Base-by-base conservation (phyloP, 2,888 invertebrate species). In the Leptura quadrifasciata region DNA sequence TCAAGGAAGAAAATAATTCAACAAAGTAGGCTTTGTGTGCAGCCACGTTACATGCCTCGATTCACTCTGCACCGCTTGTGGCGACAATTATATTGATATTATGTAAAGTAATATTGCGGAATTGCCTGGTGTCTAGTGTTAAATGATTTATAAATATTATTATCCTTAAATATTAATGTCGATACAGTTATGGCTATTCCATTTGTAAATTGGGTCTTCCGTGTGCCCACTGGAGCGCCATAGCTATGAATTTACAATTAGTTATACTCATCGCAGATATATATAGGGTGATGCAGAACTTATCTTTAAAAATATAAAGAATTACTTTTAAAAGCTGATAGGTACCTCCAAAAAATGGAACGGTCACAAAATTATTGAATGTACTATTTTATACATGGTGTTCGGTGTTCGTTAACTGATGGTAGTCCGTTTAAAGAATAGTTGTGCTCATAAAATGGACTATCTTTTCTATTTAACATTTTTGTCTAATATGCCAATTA, bases 21-120 rank as follows among this genome's bases (percentile, higher is more conserved):
- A 82, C 79, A 80, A 80, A 82, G 79, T 80, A 78, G 76, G 77
- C 78, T 79, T 79, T 80, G 79, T 80, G 65, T 73, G 75, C 58
- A 61, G 52, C 47, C 47, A 24, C 21, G 18, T 31, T 61, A 67
- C 68, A 74, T 74, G 70, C 73, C 47, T 76, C 74, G 78, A 78
- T 77, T 76, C 79, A 73, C 69, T 70, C 18, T 60, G 52, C 10
- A 71, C 76, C 72, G 79, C 80, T 65, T 35, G n/a, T 63, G 78
- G 80, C 80, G 79, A 79, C 81, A 80, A 82, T 82, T 82, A 83
- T 79, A 81, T 79, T 82, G 74, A 79, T 79, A 83, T 82, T 83
- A 82, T 80, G 81, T 81, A 82, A 81, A 81, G 79, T 77, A 76
- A 78, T 79, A 80, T 78, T 78, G 72, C 76, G 80, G 78, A 75